Base-by-base conservation (phyloP, 2,797 vertebrate species). In the Notoglanidium macrostoma region DNA sequence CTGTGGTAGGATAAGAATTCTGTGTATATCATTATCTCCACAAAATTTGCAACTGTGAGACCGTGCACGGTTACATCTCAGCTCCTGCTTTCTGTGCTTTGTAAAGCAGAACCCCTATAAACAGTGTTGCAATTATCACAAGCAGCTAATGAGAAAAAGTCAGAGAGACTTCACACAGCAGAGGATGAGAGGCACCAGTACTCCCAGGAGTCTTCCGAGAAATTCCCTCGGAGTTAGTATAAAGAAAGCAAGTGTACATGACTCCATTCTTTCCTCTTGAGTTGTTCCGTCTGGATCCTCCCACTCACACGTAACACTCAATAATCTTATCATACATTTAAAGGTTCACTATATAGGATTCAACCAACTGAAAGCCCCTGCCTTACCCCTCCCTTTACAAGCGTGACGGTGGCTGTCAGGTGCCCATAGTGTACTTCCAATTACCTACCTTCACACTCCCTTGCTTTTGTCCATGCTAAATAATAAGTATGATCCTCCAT, bases 151-250 rank as follows among this genome's bases (percentile, higher is more conserved):
- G 73, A 88, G 79, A 77, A 88, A 86, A 88, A 87, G 88, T 82
- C 91, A 89, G 87, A 90, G 88, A 76, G 49, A 83, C 86, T 88
- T 91, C 89, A 92, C 88, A 92, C 85, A 15, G 54, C 7, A 15
- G 40, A 61, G 82, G 79, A 89, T 91, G 86, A 89, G 86, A 90
- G 83, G 78, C 88, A 73, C 86, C 44, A 29, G 51, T 65, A 54
- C 79, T 79, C 86, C 65, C 79, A 84, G 65, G 68, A 78, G 68
- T 70, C 83, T 80, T 90, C 67, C 77, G 67, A 88, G 81, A 79
- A 78, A 85, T 76, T 55, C 35, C 46, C 83, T 86, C 72, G 85
- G 40, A 57, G 59, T 84, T 87, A 88, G 74, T 79, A 74, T 65
- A 40, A 59, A 73, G 73, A 23, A 72, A 87, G 79, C 32, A 83